Evolutionary conservation across 37 sponge, comb jelly and placozoan species (phyloP).

Genomic region (Hexactinellida sp.): DNA sequence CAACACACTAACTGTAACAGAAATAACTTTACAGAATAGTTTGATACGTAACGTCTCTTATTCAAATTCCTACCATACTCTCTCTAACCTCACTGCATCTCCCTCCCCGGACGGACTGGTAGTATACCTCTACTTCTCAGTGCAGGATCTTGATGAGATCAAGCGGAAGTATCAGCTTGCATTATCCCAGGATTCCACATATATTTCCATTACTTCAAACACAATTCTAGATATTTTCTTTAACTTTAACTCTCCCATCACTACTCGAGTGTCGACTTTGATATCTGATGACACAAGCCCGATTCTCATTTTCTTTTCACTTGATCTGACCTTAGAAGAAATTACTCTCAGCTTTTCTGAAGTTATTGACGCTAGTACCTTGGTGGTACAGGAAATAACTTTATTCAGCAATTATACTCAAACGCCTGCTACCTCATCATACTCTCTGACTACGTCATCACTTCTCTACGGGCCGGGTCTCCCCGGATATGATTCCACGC

Average conservation of each 20-base stretch:
- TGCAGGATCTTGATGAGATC: conserved; percentile 51
- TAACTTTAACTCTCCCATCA: conserved; percentile 32
- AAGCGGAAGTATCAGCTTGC: conserved; percentile 44
- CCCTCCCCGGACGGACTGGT: conserved; percentile 26
- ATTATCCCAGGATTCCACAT: conserved; percentile 31
- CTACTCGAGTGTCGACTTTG: neutral
- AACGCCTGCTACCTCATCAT: conserved; percentile 7
- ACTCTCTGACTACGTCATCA: conserved; percentile 32
- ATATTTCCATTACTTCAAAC: conserved; percentile 19
- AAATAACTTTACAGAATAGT: conserved; percentile 41
- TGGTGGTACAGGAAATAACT: conserved; percentile 30
- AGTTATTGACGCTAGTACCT: conserved; percentile 51
- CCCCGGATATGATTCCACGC: conserved; percentile 48
- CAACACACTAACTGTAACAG: conserved; percentile 39
- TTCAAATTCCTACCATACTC: conserved; percentile 38
- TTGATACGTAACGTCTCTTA: neutral
- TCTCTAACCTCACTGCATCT: conserved; percentile 28
- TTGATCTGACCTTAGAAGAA: conserved; percentile 45
- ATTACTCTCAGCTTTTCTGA: conserved; percentile 52
- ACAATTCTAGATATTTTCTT: conserved; percentile 49
- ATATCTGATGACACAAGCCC: conserved; percentile 37
- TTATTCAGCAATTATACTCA: conserved; percentile 25
- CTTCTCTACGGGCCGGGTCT: conserved; percentile 30
- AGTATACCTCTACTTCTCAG: conserved; percentile 33
- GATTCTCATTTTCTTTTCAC: conserved; percentile 20